Conservation (phyloP, 2,797 vertebrate genomes). For the Sebastes taczanowskii region DNA sequence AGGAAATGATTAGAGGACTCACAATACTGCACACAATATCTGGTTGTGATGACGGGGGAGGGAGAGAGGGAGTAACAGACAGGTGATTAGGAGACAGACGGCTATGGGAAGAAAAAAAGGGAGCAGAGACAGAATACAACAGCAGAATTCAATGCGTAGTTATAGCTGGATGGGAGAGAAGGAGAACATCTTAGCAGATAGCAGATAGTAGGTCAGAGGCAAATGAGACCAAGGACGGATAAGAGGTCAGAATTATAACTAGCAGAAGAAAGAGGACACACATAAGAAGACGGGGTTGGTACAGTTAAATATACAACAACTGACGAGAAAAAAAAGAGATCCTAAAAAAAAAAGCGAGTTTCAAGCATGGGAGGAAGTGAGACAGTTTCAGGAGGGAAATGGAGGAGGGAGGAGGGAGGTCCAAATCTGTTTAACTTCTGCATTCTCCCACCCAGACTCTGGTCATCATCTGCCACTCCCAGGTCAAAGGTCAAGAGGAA, state of each 20-base stretch:
- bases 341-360: not conserved
- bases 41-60: not conserved
- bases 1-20: constrained; percentile 45
- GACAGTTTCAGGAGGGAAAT: constrained; percentile 15
- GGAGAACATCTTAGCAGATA: not conserved
- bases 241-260: not conserved
- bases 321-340: not conserved
- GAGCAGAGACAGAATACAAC: not conserved
- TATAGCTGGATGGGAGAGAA: not conserved
- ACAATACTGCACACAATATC: constrained; percentile 9
- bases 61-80: not conserved
- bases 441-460: constrained; percentile 31
- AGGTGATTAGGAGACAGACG: constrained; percentile 8
- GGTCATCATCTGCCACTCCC: constrained; percentile 56
- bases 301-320: not conserved
- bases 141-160: not conserved
- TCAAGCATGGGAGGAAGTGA: constrained; percentile 23
- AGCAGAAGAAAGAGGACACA: not conserved
- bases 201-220: not conserved
- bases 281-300: not conserved
- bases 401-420: constrained; percentile 29
- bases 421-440: constrained; percentile 36
- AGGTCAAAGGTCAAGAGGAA: constrained; percentile 60
- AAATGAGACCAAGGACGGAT: not conserved
- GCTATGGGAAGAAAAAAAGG: constrained; percentile 4